Percentiles rank a stretch among this genome's conserved stretches.
These are phyloP conservation scores for Amiota communis DNA, from an alignment of 2,888 invertebrate species.

Conservation along the genomic window DNA sequence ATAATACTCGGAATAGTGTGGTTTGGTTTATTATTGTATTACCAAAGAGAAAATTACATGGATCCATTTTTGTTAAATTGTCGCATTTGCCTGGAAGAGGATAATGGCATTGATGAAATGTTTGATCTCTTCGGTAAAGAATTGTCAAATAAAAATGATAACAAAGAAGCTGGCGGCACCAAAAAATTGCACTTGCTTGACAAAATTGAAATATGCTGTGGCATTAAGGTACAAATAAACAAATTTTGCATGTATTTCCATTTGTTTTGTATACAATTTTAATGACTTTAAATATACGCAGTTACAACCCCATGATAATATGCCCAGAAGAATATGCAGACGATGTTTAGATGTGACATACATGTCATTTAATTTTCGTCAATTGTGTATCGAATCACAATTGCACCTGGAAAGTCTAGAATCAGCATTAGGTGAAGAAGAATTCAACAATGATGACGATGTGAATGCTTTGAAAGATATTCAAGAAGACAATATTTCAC, in stretches of 20 bases:
- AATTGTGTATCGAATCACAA: slow-evolving; percentile 68
- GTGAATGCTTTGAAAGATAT: too few relatives aligned
- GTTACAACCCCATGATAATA: slow-evolving; percentile 39
- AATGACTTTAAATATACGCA: neutral
- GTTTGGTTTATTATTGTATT: too few relatives aligned
- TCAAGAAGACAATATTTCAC: too few relatives aligned
- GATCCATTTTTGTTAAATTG: slow-evolving; percentile 49
- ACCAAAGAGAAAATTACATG: slow-evolving; percentile 34
- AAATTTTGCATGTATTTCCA: neutral
- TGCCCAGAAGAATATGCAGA: slow-evolving; percentile 62
- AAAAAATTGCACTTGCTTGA: slow-evolving; percentile 39
- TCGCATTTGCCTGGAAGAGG: slow-evolving; percentile 50
- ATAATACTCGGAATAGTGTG: too few relatives aligned
- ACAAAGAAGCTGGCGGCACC: slow-evolving; percentile 31
- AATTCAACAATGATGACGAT: too few relatives aligned
- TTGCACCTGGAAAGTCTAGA: slow-evolving; percentile 57
- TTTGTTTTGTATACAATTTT: neutral
- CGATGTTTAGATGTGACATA: slow-evolving; percentile 63
- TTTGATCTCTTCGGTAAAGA: slow-evolving; percentile 48
- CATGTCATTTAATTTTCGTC: slow-evolving; percentile 68
- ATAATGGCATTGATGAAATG: slow-evolving; percentile 51
- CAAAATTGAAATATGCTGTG: slow-evolving; percentile 63
- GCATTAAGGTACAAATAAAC: slow-evolving; percentile 46
- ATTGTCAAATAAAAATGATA: neutral
- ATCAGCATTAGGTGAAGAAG: neutral